Evolutionary conservation across 2,113 vertebrate species (phyloP).

Genomic region (Ibidorhyncha struthersii): DNA sequence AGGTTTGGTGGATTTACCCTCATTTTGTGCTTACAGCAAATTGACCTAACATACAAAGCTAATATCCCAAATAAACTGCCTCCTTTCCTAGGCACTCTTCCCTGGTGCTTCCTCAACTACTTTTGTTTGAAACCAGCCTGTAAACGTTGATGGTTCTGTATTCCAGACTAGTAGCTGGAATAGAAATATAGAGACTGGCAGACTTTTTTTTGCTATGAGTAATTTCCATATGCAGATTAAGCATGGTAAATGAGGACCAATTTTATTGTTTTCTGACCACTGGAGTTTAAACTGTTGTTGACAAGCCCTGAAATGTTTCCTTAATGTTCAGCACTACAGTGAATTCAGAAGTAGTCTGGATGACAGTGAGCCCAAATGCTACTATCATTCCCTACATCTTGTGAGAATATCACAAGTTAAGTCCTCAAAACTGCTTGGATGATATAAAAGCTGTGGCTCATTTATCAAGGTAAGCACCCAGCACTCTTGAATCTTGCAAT

Average conservation of each 20-base stretch:
- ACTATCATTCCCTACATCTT: neutral
- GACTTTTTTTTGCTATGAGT: neutral
- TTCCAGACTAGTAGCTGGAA: neutral
- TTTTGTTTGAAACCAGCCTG: neutral
- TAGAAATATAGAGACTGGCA: neutral
- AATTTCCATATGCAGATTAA: neutral
- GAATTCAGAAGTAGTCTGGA: neutral
- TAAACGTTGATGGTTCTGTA: neutral
- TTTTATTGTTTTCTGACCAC: neutral
- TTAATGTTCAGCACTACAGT: neutral
- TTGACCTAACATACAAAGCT: neutral
- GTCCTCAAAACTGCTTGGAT: neutral
- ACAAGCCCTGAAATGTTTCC: neutral
- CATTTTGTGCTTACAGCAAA: neutral
- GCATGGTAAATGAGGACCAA: neutral
- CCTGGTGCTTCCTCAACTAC: neutral
- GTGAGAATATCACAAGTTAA: neutral
- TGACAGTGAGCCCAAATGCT: neutral
- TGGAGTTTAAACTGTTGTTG: neutral
- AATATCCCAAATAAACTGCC: neutral
- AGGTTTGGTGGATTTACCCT: neutral
- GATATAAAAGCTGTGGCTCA: neutral
- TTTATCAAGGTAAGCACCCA: neutral
- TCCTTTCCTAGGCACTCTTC: neutral
- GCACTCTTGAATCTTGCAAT: neutral